Evolutionary conservation across 2,797 vertebrate genomes (phyloP).

Genomic region (Halcyon chelicuti): DNA sequence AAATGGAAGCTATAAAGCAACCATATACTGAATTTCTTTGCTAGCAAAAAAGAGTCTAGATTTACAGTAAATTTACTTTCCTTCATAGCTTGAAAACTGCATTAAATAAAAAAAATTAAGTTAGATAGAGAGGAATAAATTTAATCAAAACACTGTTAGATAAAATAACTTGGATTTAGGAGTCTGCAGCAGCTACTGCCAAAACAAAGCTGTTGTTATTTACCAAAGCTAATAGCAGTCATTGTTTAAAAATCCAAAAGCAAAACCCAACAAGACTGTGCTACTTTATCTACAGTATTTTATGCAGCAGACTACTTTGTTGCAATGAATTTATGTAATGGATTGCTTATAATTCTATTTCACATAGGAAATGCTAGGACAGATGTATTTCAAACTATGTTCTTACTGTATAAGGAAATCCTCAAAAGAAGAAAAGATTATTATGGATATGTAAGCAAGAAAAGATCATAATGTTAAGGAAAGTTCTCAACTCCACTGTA

Average conservation of each 20-base stretch:
- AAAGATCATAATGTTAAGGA: neutral
- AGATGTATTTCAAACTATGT: neutral
- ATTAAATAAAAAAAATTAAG: slow-evolving; percentile 79
- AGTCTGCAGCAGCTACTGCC: slow-evolving; percentile 72
- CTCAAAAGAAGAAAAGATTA: neutral
- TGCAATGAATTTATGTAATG: neutral
- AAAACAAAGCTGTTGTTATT: slow-evolving; percentile 66
- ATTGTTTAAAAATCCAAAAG: slow-evolving; percentile 31
- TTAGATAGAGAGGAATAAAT: slow-evolving; percentile 73
- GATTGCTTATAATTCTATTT: neutral
- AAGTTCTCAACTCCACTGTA: neutral
- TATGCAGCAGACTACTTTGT: neutral
- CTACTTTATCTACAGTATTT: neutral
- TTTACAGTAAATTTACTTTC: slow-evolving; percentile 76
- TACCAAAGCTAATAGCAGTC: slow-evolving; percentile 34
- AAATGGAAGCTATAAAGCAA: slow-evolving; percentile 70
- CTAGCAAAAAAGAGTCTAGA: slow-evolving; percentile 43
- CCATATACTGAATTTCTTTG: slow-evolving; percentile 49
- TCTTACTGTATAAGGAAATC: neutral
- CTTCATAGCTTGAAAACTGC: slow-evolving; percentile 70
- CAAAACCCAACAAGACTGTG: neutral
- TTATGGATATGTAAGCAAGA: neutral
- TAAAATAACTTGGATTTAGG: slow-evolving; percentile 76
- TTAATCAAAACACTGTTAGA: slow-evolving; percentile 75
- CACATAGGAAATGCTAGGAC: neutral